Evolutionary conservation across 2,888 invertebrate genomes (phyloP), one percentile per base, ranked within the genome.

Genomic region (Gari tellinella): DNA sequence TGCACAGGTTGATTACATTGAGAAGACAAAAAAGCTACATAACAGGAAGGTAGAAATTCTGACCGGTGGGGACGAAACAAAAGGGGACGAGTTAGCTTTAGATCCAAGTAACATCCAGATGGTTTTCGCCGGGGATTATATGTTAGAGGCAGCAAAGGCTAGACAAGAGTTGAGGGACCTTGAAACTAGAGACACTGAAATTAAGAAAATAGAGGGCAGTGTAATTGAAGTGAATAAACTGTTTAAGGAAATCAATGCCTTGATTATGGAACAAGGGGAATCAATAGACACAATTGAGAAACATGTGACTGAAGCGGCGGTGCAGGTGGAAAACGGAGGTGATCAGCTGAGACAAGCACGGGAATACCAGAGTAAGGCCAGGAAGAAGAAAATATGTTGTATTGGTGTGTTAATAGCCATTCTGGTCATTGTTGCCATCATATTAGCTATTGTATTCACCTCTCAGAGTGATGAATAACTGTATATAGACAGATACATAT

Each of bases 241-340:
- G 26, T 89, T 88, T 60, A 86, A 84, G 46, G 88, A 87, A 31
- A 78, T 89, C 49, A 85, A 85, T 70, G 72, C 82, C 15, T 49
- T 89, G 38, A 82, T 89, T 19, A 67, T 81, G 38, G 81, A 79
- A 41, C 88, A 89, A 72, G 87, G 88, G n/a, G 87, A 88, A 68
- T 82, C 70, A 38, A 61, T 89, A 55, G 81, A 83, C 56, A 84
- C 70, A n/a, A 86, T 89, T 48, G 87, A 88, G 58, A 61, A 64
- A 37, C 79, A 83, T 43, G 72, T 88, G 8, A 70, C 80, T 12
- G 53, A 77, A 2, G 83, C 88, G 7, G 58, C 62, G 2, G 67
- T 46, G 7, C 69, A 80, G 60, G 85, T 89, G 2, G 80, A 80
- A 58, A 41, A 49, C 10, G 88, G 85, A 0, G 82, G 72, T 8